phyloP scores from a whole-genome alignment of 2,113 vertebrate species.

The Xiphias gladius region DNA sequence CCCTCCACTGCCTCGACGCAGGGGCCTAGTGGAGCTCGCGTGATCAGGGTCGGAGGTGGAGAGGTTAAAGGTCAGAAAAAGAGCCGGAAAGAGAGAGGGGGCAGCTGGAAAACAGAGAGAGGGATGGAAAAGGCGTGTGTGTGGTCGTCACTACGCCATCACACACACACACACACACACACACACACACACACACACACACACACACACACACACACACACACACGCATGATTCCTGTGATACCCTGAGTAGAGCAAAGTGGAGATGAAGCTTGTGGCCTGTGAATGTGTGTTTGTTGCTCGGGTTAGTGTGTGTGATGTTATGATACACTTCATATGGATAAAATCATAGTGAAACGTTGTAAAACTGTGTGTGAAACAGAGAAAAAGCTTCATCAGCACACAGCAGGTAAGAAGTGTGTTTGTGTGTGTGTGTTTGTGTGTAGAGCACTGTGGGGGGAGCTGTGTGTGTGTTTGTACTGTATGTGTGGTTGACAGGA shows the following conservation, averaged over 20 bases:
- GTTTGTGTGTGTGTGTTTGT: conserved; percentile 8
- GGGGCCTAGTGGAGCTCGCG: conserved; percentile 1
- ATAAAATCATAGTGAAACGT: background rate
- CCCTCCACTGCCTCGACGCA: background rate
- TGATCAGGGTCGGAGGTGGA: background rate
- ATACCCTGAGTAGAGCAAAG: conserved; percentile 31
- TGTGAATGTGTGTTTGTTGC: background rate
- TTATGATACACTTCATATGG: background rate
- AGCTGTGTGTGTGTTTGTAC: too few relatives aligned
- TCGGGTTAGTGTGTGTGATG: conserved; percentile 1
- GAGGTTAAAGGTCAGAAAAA: conserved; percentile 21
- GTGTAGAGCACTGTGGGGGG: background rate
- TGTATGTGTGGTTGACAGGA: too few relatives aligned
- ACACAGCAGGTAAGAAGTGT: background rate
- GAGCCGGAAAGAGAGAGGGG: conserved; percentile 9
- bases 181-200: too few relatives aligned
- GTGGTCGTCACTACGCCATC: background rate
- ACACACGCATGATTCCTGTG: conserved; percentile 20
- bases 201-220: background rate
- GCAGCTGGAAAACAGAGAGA: background rate
- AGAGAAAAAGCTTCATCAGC: background rate
- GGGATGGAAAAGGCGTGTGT: background rate
- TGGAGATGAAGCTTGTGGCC: conserved; percentile 6
- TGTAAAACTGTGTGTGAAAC: background rate
- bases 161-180: background rate